Base-by-base conservation (phyloP, 2,113 vertebrate genomes). In the Cairina moschata region DNA sequence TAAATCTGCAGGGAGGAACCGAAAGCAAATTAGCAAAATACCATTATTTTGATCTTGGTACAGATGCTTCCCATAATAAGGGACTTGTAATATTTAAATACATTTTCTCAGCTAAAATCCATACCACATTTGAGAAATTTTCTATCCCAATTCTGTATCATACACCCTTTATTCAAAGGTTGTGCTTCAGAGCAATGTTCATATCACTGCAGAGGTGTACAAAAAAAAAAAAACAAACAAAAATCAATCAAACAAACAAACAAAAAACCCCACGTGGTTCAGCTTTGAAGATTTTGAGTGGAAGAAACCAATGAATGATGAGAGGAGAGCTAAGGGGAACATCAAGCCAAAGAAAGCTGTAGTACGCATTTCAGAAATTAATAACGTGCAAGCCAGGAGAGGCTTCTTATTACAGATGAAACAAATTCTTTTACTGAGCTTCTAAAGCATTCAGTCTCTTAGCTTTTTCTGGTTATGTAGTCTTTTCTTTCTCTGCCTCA, bases 131-230 rank as follows among this genome's bases (percentile, higher is more conserved):
- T 14, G 46, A 55, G 28, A 55, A 59, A 34, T 15, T 66, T 76
- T 54, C 40, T 29, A 38, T 66, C 40, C 8, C 54, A 44, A 42
- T n/a, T 66, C 11, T 48, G 13, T 66, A 25, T 31, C 48, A 34
- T 7, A 7, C 14, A 11, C 11, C 25, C 14, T 72, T 67, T 8
- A 2, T 55, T 56, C 1, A 1, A 14, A n/a, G 8, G 14, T 3
- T 71, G 44, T 77, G 31, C 18, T 81, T 48, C 4, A 8, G 3
- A 25, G 9, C 50, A 31, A 36, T 52, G 40, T 40, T 60, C 52
- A 18, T 56, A 52, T 7, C 50, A 34, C n/a, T 28, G 21, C 0
- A 0, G 54, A 58, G 69, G 7, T 40, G 29, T 40, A 83, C 9
- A 69, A 62, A 89, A 16, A 13, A 36, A 59, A 20, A 18, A 20